phyloP scores from a whole-genome alignment of 2,797 vertebrate species.

The Xenops minutus region DNA sequence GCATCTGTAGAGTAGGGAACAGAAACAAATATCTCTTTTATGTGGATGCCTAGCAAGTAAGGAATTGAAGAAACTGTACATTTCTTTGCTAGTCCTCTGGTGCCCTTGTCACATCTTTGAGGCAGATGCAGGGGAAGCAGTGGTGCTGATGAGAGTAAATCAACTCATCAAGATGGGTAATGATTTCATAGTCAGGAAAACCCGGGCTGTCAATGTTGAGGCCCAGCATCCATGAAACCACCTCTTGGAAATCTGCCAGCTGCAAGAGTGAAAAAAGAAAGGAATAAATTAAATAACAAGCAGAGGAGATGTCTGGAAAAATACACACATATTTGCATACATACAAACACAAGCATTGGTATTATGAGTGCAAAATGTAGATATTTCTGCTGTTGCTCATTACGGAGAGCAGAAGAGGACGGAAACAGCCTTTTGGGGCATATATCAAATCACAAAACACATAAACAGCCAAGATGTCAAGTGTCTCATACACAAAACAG shows the following conservation, averaged over 20 bases:
- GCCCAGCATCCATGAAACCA: constrained; percentile 84
- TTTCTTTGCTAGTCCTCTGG: background rate
- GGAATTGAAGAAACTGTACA: background rate
- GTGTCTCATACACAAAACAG: background rate
- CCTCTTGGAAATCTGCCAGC: constrained; percentile 86
- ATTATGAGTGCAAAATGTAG: background rate
- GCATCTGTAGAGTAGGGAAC: background rate
- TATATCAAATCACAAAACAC: background rate
- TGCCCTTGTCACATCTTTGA: background rate
- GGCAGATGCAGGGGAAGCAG: constrained; percentile 67
- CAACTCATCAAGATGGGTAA: constrained; percentile 82
- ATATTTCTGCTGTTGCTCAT: background rate
- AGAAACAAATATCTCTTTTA: background rate
- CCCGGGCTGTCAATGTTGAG: constrained; percentile 71
- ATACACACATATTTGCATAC: background rate
- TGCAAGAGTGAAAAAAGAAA: constrained; percentile 64
- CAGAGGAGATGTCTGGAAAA: background rate
- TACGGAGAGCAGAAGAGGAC: background rate
- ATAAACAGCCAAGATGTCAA: background rate
- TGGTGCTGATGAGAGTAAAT: constrained; percentile 78
- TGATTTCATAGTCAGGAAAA: constrained; percentile 85
- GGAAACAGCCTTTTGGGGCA: background rate
- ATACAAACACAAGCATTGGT: background rate
- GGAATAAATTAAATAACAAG: background rate
- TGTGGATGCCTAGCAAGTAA: background rate